phyloP scores from a whole-genome alignment of 2,888 invertebrate species.

The Orchesella flavescens region DNA sequence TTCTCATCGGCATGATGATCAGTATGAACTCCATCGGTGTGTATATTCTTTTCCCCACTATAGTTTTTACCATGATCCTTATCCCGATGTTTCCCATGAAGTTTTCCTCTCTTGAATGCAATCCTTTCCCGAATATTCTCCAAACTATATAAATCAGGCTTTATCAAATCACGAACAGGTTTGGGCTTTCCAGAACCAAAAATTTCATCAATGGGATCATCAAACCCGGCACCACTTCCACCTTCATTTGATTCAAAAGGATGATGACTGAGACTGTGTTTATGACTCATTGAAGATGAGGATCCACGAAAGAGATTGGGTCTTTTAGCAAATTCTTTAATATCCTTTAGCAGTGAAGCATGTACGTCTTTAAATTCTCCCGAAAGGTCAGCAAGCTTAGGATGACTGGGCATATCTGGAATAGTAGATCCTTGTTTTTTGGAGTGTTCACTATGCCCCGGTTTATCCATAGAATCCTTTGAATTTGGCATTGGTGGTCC shows the following conservation, averaged over 20 bases:
- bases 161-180: conserved; percentile 69
- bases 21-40: conserved; percentile 6
- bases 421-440: not conserved
- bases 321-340: conserved; percentile 71
- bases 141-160: conserved; percentile 50
- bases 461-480: conserved; percentile 3
- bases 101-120: conserved; percentile 39
- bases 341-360: conserved; percentile 70
- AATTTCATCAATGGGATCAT: conserved; percentile 64
- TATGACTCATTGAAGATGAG: not conserved
- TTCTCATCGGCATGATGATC: not conserved
- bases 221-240: not conserved
- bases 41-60: conserved; percentile 8
- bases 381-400: conserved; percentile 64
- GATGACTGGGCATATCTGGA: not conserved
- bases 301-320: conserved; percentile 40
- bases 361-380: conserved; percentile 70
- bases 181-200: conserved; percentile 66
- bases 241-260: conserved; percentile 29
- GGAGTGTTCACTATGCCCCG: not conserved
- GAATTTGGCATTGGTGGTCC: not conserved
- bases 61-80: conserved; percentile 25
- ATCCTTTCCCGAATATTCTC: conserved; percentile 52
- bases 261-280: not conserved
- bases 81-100: conserved; percentile 34